Evolutionary conservation across 2,113 vertebrate genomes (phyloP).

Genomic region (Nothobranchius furzeri): DNA sequence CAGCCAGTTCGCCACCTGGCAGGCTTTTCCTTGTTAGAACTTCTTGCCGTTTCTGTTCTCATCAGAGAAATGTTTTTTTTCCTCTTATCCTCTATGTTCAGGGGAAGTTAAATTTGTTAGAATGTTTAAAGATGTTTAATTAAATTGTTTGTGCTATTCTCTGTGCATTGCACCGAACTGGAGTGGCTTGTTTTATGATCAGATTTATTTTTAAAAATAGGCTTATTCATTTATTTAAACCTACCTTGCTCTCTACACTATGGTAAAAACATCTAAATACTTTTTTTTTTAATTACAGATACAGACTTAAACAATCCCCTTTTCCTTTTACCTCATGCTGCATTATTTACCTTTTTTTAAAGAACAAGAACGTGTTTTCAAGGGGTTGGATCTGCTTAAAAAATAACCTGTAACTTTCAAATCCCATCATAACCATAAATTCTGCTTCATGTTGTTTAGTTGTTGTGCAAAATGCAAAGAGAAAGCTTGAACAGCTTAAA

Average conservation of each 20-base stretch:
- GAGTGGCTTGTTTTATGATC: conserved; percentile 7
- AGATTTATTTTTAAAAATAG: not conserved
- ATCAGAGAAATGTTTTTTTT: conserved; percentile 81
- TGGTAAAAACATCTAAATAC: conserved; percentile 10
- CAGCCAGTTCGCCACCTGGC: conserved; percentile 88
- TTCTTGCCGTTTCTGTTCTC: conserved; percentile 85
- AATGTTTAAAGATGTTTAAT: conserved; percentile 72
- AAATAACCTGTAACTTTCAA: conserved; percentile 70
- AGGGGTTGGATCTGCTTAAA: conserved; percentile 54
- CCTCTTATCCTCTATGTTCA: conserved; percentile 75
- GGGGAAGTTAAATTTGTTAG: conserved; percentile 74
- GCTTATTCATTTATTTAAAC: conserved; percentile 4
- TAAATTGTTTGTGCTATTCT: conserved; percentile 58
- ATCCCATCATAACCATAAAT: conserved; percentile 70
- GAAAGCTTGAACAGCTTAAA: conserved; percentile 73
- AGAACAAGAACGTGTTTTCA: conserved; percentile 33
- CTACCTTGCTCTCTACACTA: conserved; percentile 7
- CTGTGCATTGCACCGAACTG: conserved; percentile 24
- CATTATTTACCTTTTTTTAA: conserved; percentile 38
- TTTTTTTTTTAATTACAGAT: conserved; percentile 18
- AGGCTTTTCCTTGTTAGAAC: conserved; percentile 87
- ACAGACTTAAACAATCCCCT: not conserved
- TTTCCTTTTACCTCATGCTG: conserved; percentile 33
- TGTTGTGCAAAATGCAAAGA: conserved; percentile 64
- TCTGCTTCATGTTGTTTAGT: conserved; percentile 67